Percentiles rank a stretch among this genome's conserved stretches.
phyloP scores from a whole-genome alignment of 2,797 vertebrate species.

The Oryzias sinensis region DNA sequence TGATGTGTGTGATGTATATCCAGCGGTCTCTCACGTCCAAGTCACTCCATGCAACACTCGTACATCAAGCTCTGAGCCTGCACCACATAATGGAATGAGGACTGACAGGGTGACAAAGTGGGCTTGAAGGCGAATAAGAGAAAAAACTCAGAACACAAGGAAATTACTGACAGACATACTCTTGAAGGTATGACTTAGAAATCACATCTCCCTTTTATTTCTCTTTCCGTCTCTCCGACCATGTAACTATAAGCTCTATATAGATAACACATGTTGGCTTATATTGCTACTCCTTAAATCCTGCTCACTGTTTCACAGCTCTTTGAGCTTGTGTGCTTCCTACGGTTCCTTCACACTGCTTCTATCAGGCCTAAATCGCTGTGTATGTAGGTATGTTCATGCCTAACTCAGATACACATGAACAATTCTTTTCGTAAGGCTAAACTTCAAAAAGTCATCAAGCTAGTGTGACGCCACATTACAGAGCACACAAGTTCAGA shows the following conservation, averaged over 20 bases:
- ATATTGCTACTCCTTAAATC: background rate
- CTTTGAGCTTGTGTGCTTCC: background rate
- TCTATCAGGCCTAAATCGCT: too few species aligned
- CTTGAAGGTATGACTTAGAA: constrained; percentile 2
- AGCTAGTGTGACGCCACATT: too few species aligned
- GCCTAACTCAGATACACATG: too few species aligned
- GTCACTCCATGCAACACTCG: constrained; percentile 48
- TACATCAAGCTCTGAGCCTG: constrained; percentile 59
- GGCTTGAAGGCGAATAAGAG: constrained; percentile 21
- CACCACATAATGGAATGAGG: constrained; percentile 52
- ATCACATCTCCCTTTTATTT: constrained; percentile 11
- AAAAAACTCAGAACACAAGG: constrained; percentile 34
- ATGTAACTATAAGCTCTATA: background rate
- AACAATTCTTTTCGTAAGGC: too few species aligned
- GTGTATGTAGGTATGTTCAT: too few species aligned
- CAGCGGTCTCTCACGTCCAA: constrained; percentile 60
- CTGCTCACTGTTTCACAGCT: background rate
- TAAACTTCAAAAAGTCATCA: too few species aligned
- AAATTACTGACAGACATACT: constrained; percentile 30
- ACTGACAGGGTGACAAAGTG: constrained; percentile 40
- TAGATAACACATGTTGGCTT: constrained; percentile 2
- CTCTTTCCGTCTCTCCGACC: constrained; percentile 12
- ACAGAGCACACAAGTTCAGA: too few species aligned
- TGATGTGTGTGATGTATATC: constrained; percentile 68
- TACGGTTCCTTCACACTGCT: constrained; percentile 5